Base-by-base conservation (phyloP, 2,888 invertebrate genomes). In the Pachliopta kotzebuea region DNA sequence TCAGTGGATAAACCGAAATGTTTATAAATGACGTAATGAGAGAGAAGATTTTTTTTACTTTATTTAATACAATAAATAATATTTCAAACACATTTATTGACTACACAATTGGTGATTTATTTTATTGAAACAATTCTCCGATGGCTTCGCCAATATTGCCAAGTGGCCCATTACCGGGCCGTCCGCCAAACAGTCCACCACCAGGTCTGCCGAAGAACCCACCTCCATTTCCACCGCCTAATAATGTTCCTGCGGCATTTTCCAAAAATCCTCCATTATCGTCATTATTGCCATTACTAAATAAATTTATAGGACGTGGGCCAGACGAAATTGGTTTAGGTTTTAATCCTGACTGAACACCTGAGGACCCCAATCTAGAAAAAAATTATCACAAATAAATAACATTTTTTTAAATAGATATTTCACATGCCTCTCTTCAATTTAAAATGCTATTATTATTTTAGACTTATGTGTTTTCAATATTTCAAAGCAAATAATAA, bases 291-390 rank as follows among this genome's bases (percentile, higher is more conserved):
- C 77, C 77, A 62, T 74, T 85, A 37, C 90, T 88, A 70, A 84
- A 90, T 9, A 92, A 76, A 71, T 71, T 90, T 6, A 88, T 78
- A 49, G 91, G 87, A 56, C 81, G 80, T 3, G 90, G 90, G 7
- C 87, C 90, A 21, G 85, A 78, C 56, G 85, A 84, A 55, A 83
- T 76, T 42, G 90, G 90, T 68, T 89, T 86, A 2, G 91, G 92
- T 69, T 90, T 90, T 54, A 89, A 74, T 2, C 90, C 90, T n/a
- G 89, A 86, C 73, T 88, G 84, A 17, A 92, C 70, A 4, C 92
- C 92, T 24, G 85, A 83, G 49, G 85, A 68, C 37, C 92, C 92
- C 55, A 92, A 72, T 20, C 92, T 92, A 70, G 65, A 80, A 84
- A 65, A 52, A 45, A n/a, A 18, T 18, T 45, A 11, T n/a, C n/a